Evolutionary conservation across 2,888 invertebrate genomes (phyloP), one percentile per base, ranked within the genome.

Genomic region (Biston stratarius): DNA sequence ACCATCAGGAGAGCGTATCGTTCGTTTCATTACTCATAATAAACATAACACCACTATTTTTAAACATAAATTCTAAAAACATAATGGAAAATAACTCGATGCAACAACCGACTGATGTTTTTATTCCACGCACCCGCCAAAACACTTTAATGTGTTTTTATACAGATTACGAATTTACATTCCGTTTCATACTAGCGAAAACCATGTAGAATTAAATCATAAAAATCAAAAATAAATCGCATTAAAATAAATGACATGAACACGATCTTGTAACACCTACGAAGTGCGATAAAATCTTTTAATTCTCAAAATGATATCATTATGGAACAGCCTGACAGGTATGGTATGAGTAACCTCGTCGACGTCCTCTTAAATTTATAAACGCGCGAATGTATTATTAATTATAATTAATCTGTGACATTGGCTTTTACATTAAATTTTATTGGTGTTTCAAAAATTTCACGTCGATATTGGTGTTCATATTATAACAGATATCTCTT

Each of bases 301-400:
- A 67, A 67, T 60, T 63, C 59, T 51, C 57, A 68, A 61, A 72
- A 74, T 71, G 61, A 72, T 70, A 71, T 67, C 67, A 72, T 74
- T 69, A 69, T 57, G 38, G 38, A 56, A 56, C 60, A 58, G 63
- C 67, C 67, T 67, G 72, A 74, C 72, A 72, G 71, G 58, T 45
- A 45, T 71, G 71, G 58, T 42, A 49, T 71, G 68, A 68, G 61
- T 63, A 69, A 72, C 64, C 64, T 64, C 65, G 62, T 65, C 72
- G 69, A 58, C 64, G 64, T 64, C 57, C 52, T 59, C 55, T 65
- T 53, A n/a, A 55, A 62, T 69, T 69, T 34, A 36, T 34, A 9
- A 33, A 44, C 15, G 38, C 42, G 52, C 10, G 60, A 52, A 55
- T 40, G 42, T 15, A 62, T 67, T 69, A 45, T 36, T 44, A 40